These are phyloP conservation scores for Mimumesa dahlbomi DNA, from an alignment of 2,888 invertebrate genomes.

Conservation along the genomic window DNA sequence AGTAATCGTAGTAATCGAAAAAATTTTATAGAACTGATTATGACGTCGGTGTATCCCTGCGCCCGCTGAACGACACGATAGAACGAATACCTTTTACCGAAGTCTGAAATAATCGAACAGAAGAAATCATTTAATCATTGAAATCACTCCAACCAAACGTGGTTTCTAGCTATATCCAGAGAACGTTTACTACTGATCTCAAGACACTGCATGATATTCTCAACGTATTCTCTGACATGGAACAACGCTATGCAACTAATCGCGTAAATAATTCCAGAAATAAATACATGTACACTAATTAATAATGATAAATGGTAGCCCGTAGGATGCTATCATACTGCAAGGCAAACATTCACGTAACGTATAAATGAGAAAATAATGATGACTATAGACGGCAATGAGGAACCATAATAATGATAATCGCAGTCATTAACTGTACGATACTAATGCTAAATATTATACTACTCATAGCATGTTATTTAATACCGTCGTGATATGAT, in stretches of 20 bases:
- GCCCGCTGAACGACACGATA: conserved; percentile 90
- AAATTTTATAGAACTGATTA: conserved; percentile 58
- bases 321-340: neutral
- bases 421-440: neutral
- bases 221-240: neutral
- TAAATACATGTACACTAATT: too few relatives aligned
- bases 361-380: too few relatives aligned
- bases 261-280: too few relatives aligned
- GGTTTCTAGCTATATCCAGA: neutral
- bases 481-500: conserved; percentile 31
- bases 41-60: conserved; percentile 84
- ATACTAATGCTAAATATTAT: too few relatives aligned
- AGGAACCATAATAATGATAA: neutral
- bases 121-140: conserved; percentile 5
- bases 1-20: conserved; percentile 9
- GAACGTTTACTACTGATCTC: neutral
- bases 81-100: conserved; percentile 93
- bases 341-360: too few relatives aligned
- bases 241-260: neutral
- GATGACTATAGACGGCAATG: neutral
- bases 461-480: neutral
- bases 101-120: conserved; percentile 84
- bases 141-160: neutral
- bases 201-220: neutral
- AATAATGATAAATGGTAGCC: neutral